Evolutionary conservation across 2,113 vertebrate genomes (phyloP), one percentile per base, ranked within the genome.

Genomic region (Ceyx cyanopectus): DNA sequence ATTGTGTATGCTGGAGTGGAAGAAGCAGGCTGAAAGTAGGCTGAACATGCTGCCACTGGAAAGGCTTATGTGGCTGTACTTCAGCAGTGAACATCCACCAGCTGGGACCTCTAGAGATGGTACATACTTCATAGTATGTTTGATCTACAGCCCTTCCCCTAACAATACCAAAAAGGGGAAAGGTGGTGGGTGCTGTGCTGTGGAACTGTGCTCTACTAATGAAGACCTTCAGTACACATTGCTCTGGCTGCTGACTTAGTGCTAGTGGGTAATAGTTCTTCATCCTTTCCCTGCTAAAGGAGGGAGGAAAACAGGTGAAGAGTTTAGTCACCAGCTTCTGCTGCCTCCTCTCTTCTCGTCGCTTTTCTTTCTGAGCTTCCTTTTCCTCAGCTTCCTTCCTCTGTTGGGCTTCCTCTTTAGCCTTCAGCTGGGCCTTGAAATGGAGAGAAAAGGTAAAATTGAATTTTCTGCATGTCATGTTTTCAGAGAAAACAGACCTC

Each of bases 301-400:
- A 1, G 10, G 12, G 23, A 65, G 45, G 66, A 8, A 51, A 70
- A 78, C 9, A 66, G 15, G 14, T 50, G 26, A 85, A 20, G 61
- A 6, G 66, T 66, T 48, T 60, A 77, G 82, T 96, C 79, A 99
- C 99, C 98, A 98, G 97, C 95, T 96, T 98, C 94, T 98, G 97
- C 81, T 97, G 95, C 90, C 96, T 98, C 93, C 93, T 99, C 83
- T 99, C 98, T 94, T 99, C 98, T 34, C 57, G 97, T 60, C 81
- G 98, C 90, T 94, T 98, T 85, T 99, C 95, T 27, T 93, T 92
- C 37, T 96, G 97, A 82, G 95, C 96, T 56, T 92, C 87, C 83
- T 98, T 99, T 95, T 99, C 98, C 94, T 98, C 97, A 2, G 98
- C 98, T 82, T 98, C 98, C 87, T 97, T 97, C 85, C 81, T 98